These are phyloP conservation scores for Sesamia inferens DNA, from an alignment of 2,888 invertebrate genomes.

Conservation along the genomic window DNA sequence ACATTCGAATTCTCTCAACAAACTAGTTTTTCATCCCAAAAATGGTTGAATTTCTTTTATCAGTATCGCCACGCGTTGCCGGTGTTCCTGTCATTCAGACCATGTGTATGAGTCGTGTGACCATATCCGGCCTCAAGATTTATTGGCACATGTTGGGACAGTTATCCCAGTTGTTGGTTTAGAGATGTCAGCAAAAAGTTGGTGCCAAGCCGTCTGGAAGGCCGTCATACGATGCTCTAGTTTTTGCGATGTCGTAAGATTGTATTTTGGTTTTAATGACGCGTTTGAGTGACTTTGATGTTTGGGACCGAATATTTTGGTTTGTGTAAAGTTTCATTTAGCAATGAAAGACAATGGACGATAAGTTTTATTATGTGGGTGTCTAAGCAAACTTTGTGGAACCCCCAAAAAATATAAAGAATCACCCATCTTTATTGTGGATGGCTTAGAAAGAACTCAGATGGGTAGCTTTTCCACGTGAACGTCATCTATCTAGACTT, in stretches of 20 bases:
- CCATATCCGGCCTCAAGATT: conserved; percentile 81
- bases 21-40: neutral
- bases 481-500: too few species aligned
- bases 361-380: neutral
- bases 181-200: conserved; percentile 73
- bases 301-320: neutral
- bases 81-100: conserved; percentile 37
- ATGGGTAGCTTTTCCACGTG: neutral
- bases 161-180: conserved; percentile 64
- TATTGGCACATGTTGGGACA: conserved; percentile 75
- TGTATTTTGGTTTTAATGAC: conserved; percentile 36
- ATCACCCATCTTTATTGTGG: neutral
- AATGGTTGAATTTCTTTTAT: conserved; percentile 13
- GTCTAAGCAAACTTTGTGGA: neutral
- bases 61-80: conserved; percentile 49
- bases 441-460: neutral
- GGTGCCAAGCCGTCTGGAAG: conserved; percentile 83
- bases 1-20: conserved; percentile 17
- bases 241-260: conserved; percentile 47
- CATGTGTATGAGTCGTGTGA: conserved; percentile 68
- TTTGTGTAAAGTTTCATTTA: neutral
- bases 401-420: neutral
- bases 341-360: neutral
- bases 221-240: conserved; percentile 37
- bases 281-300: conserved; percentile 24